Evolutionary conservation across 2,888 invertebrate species (phyloP).

Genomic region (Tenthredo mesomela): DNA sequence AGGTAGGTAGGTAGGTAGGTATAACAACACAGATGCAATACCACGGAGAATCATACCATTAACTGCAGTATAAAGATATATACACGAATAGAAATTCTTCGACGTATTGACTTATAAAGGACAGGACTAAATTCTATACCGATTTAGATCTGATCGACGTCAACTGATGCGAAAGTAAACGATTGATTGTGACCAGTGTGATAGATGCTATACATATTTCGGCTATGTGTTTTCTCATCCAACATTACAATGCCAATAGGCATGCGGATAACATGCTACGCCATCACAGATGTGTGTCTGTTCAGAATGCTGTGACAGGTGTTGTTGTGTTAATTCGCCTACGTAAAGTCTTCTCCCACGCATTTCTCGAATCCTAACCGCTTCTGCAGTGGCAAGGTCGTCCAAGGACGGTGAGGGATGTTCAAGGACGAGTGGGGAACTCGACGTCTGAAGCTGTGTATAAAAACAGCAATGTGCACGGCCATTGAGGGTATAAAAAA

Average conservation of each 20-base stretch:
- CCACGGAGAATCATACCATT: not conserved
- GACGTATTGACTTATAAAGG: not conserved
- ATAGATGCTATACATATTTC: not conserved
- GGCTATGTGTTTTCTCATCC: not conserved
- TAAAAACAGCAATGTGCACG: not conserved
- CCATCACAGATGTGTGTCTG: not conserved
- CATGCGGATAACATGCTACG: not conserved
- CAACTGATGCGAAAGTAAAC: conserved; percentile 1
- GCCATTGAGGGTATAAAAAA: not conserved
- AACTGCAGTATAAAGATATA: not conserved
- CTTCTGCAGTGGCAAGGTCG: conserved; percentile 21
- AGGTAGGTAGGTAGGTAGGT: not conserved
- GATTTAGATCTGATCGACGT: conserved; percentile 4
- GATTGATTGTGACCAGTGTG: not conserved
- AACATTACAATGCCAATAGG: not conserved
- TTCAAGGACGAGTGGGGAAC: not conserved
- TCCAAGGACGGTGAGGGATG: conserved; percentile 7
- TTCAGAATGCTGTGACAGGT: conserved; percentile 21
- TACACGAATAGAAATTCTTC: not conserved
- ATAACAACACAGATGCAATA: not conserved
- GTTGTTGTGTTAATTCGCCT: conserved; percentile 22
- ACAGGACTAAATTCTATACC: not conserved
- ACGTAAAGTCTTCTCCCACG: conserved; percentile 12
- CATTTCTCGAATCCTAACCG: not conserved
- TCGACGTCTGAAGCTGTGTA: not conserved